Evolutionary conservation across 1,140 invertebrate genomes (phyloP).

Genomic region (Mamestra configurata): DNA sequence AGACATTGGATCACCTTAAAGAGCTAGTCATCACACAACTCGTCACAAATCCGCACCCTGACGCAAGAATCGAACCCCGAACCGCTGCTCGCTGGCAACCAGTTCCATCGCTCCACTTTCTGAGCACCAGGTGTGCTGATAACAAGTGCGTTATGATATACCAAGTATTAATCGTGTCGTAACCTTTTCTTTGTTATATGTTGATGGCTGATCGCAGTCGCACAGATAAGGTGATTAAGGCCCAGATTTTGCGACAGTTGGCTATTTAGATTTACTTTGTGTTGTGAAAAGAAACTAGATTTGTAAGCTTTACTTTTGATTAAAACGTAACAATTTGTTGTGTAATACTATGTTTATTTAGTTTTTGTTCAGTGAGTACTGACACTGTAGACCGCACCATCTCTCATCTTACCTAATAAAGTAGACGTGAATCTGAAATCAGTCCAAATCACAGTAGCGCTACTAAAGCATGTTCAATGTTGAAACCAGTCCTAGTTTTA

Average conservation of each 20-base stretch:
- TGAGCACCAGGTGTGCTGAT: constrained; percentile 17
- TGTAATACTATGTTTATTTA: background rate
- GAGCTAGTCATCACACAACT: constrained; percentile 18
- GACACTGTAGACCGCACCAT: too few species aligned
- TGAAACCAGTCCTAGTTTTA: background rate
- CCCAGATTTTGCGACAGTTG: constrained; percentile 6
- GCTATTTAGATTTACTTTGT: background rate
- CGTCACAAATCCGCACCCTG: constrained; percentile 1
- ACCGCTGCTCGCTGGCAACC: background rate
- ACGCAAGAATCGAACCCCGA: constrained; percentile 42
- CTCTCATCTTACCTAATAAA: too few species aligned
- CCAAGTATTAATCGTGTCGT: constrained; percentile 2
- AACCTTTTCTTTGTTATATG: background rate
- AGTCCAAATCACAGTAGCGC: background rate
- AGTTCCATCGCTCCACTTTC: constrained; percentile 41
- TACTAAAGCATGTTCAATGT: background rate
- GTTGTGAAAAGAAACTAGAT: background rate
- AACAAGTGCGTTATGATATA: constrained; percentile 38
- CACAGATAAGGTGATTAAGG: background rate
- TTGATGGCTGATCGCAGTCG: background rate
- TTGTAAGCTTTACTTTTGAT: background rate
- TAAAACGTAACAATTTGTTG: background rate
- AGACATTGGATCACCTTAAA: background rate
- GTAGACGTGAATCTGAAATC: background rate
- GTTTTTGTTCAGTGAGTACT: background rate